A percentile compares a stretch with the other conserved stretches of the same genome.
phyloP scores from a whole-genome alignment of 1,140 invertebrate species.

The Leucophenga varia region DNA sequence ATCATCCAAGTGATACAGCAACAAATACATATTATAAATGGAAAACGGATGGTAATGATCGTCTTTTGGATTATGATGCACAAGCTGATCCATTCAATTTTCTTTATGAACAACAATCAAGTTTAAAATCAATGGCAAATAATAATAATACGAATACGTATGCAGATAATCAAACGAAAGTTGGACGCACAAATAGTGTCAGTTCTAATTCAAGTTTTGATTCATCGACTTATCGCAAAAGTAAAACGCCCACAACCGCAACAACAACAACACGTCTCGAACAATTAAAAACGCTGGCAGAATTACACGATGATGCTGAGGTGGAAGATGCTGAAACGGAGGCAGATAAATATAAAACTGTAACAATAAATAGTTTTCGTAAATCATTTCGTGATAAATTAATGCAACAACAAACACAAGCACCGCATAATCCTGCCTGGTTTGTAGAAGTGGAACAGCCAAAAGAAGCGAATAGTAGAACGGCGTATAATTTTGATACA shows the following conservation, averaged over 20 bases:
- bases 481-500: too few relatives aligned
- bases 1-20: conserved; percentile 49
- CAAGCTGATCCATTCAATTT: conserved; percentile 52
- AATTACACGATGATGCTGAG: conserved; percentile 28
- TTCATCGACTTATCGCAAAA: conserved; percentile 45
- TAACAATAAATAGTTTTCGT: conserved; percentile 51
- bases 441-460: conserved; percentile 47
- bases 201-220: conserved; percentile 39
- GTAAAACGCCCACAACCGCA: conserved; percentile 38
- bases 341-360: conserved; percentile 47
- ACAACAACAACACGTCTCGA: conserved; percentile 43
- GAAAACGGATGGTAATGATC: conserved; percentile 36
- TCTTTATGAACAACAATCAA: conserved; percentile 46
- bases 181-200: conserved; percentile 31
- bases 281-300: conserved; percentile 41
- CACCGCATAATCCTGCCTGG: conserved; percentile 51
- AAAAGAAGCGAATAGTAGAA: background rate
- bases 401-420: conserved; percentile 42
- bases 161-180: too few relatives aligned
- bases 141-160: too few relatives aligned
- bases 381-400: conserved; percentile 52
- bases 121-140: conserved; percentile 20
- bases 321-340: conserved; percentile 33
- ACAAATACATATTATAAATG: conserved; percentile 54
- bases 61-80: conserved; percentile 44